Percentiles rank a stretch among this genome's conserved stretches.
These are phyloP conservation scores for Drosophila paracracens DNA, from an alignment of 2,888 invertebrate genomes.

Conservation along the genomic window DNA sequence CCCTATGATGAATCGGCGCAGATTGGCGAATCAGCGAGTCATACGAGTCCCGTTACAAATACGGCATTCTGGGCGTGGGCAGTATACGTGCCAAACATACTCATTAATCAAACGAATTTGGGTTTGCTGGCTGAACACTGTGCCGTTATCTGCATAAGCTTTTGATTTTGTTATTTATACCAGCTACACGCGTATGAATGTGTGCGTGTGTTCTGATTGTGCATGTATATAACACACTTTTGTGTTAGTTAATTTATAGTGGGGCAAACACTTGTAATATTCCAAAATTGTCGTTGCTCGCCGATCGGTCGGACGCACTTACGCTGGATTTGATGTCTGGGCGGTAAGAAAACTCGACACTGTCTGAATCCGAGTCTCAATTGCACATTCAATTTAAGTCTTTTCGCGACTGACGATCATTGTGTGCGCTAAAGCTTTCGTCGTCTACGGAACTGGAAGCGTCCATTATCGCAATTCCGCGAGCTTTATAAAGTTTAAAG, in stretches of 20 bases:
- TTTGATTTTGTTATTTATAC: conserved; percentile 22
- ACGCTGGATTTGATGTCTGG: conserved; percentile 60
- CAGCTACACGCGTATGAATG: neutral
- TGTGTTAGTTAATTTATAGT: conserved; percentile 22
- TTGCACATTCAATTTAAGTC: conserved; percentile 76
- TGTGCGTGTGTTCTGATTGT: neutral
- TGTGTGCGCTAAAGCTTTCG: conserved; percentile 47
- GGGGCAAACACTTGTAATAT: conserved; percentile 32
- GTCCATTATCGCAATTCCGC: conserved; percentile 19
- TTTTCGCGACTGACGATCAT: conserved; percentile 61
- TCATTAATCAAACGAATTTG: conserved; percentile 5
- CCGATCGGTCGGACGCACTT: conserved; percentile 47
- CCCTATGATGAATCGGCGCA: conserved; percentile 17
- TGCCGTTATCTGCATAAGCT: conserved; percentile 46
- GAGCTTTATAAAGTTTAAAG: conserved; percentile 32
- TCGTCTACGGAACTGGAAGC: conserved; percentile 11
- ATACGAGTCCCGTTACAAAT: conserved; percentile 27
- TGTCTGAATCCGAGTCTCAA: conserved; percentile 71
- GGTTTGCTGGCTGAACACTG: conserved; percentile 24
- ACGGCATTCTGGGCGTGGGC: conserved; percentile 53
- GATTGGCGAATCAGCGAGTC: conserved; percentile 19
- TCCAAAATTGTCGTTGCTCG: neutral
- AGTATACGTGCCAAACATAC: conserved; percentile 56
- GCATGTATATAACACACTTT: neutral
- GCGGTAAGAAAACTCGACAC: conserved; percentile 70